Percentiles rank a stretch among this genome's conserved stretches.
phyloP scores from a whole-genome alignment of 2,888 invertebrate species.

The Aspidapion aeneum region DNA sequence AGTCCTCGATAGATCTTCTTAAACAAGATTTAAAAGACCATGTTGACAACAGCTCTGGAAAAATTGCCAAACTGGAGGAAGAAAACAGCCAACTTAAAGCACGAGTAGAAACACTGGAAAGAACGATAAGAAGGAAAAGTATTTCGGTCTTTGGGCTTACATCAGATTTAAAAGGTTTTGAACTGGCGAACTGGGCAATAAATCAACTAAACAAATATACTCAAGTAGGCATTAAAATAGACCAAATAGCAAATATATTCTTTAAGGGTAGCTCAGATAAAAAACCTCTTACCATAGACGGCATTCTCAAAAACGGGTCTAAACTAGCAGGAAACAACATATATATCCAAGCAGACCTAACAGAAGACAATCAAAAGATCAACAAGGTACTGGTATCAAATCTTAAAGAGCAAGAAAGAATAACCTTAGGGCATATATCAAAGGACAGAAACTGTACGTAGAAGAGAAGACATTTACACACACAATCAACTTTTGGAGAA shows the following conservation, averaged over 20 bases:
- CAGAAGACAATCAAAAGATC: not conserved
- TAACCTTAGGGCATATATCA: not conserved
- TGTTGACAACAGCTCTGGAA: too few species aligned
- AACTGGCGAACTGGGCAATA: not conserved
- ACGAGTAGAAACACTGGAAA: not conserved
- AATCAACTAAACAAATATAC: not conserved
- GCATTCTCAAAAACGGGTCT: not conserved
- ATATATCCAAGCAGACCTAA: not conserved
- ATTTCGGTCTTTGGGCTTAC: not conserved
- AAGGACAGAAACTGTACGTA: not conserved
- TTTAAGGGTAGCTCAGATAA: not conserved
- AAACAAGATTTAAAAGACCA: too few species aligned
- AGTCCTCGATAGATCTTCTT: too few species aligned
- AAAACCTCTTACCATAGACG: not conserved
- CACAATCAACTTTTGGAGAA: not conserved
- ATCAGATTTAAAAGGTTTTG: not conserved
- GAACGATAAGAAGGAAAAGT: constrained; percentile 1
- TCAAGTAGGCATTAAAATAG: not conserved
- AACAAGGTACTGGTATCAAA: not conserved
- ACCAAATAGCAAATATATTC: not conserved
- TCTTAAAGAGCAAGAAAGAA: not conserved
- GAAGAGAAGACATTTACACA: not conserved
- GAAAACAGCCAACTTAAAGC: not conserved
- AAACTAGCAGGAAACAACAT: not conserved
- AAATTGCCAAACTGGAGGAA: too few species aligned